These are phyloP conservation scores for Cathartes aura DNA, from an alignment of 2,113 vertebrate genomes.

Conservation along the genomic window DNA sequence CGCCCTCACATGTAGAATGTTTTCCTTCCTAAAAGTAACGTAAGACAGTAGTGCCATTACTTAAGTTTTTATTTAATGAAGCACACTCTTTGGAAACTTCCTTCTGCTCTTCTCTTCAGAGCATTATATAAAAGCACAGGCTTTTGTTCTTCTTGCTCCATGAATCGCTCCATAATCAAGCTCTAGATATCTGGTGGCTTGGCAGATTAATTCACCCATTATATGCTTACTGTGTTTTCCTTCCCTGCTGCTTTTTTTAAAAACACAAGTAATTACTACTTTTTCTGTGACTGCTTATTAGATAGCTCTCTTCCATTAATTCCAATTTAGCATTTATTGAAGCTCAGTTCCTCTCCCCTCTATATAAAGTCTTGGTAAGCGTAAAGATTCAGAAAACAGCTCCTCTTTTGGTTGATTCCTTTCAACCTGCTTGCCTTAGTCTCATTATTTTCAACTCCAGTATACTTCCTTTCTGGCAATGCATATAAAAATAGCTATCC, in stretches of 20 bases:
- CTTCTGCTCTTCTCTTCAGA: neutral
- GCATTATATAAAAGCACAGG: neutral
- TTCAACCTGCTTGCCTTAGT: neutral
- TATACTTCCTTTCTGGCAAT: neutral
- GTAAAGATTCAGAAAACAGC: neutral
- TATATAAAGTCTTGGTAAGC: neutral
- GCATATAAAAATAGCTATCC: neutral
- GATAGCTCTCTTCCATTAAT: neutral
- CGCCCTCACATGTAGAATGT: neutral
- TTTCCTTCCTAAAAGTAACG: neutral
- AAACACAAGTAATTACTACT: neutral
- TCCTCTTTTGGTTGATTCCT: neutral
- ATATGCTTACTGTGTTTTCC: neutral
- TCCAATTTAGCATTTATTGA: neutral
- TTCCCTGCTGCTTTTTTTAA: neutral
- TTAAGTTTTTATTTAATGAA: neutral
- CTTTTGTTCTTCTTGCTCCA: neutral
- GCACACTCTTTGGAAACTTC: neutral
- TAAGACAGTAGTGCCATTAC: neutral
- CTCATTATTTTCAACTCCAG: neutral
- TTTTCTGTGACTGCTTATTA: neutral
- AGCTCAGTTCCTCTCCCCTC: neutral
- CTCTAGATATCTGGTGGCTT: neutral
- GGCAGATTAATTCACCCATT: neutral
- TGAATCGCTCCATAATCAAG: neutral